These are phyloP conservation scores for Serinus canaria DNA, from an alignment of 2,113 vertebrate species.

Conservation along the genomic window DNA sequence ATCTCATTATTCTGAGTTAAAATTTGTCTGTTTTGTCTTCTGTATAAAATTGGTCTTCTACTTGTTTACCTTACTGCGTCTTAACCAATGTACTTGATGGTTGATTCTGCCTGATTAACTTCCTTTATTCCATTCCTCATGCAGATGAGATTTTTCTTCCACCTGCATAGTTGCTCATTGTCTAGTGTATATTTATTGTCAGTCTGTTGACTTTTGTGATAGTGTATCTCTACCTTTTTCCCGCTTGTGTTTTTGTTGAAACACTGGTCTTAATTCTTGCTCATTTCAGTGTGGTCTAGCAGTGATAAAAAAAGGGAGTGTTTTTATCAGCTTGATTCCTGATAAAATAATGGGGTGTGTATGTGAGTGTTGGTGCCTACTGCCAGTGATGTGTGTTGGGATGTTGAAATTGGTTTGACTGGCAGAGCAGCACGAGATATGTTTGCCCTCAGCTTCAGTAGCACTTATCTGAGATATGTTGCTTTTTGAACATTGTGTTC, in stretches of 20 bases:
- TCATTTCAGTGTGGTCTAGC: not conserved
- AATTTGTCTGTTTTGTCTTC: not conserved
- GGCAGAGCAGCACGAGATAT: not conserved
- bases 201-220: not conserved
- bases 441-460: not conserved
- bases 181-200: not conserved
- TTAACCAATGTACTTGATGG: not conserved
- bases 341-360: accelerated
- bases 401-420: not conserved
- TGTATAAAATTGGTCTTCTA: not conserved
- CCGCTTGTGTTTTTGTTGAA: not conserved
- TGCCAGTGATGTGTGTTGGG: not conserved
- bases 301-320: not conserved
- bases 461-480: not conserved
- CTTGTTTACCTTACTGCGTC: not conserved
- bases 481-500: not conserved
- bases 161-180: not conserved
- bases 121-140: not conserved
- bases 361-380: not conserved
- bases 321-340: not conserved
- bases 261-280: not conserved
- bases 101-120: not conserved
- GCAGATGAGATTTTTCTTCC: not conserved
- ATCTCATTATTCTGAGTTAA: not conserved
- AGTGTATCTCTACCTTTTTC: not conserved